Percentiles rank a stretch among this genome's conserved stretches.
Conservation (phyloP, 1,140 invertebrate genomes). For the Pinna nobilis region DNA sequence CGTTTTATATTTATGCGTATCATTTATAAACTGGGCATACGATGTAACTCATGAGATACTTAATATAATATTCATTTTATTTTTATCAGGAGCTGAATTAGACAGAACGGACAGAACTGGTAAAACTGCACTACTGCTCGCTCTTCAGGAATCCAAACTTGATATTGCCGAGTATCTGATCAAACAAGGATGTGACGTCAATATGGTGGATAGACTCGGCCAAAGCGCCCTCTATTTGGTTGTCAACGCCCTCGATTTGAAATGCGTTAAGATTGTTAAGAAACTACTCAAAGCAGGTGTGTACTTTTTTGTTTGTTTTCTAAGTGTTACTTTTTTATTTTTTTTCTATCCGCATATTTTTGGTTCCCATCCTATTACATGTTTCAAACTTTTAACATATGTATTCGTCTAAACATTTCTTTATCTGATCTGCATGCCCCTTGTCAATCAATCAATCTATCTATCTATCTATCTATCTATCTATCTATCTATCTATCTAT, state of each 20-base stretch:
- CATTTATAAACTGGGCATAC: neutral
- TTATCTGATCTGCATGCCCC: too few relatives aligned
- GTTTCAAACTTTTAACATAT: too few relatives aligned
- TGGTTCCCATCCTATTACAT: too few relatives aligned
- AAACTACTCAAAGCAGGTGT: constrained; percentile 30
- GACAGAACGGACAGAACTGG: constrained; percentile 21
- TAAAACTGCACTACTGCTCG: constrained; percentile 20
- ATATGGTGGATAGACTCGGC: constrained; percentile 11
- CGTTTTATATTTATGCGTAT: neutral
- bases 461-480: too few relatives aligned
- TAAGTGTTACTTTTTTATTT: neutral
- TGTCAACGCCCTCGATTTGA: constrained; percentile 3
- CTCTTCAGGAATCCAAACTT: constrained; percentile 11
- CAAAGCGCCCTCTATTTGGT: constrained; percentile 26
- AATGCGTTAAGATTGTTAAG: constrained; percentile 13
- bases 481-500: too few relatives aligned
- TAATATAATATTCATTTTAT: neutral
- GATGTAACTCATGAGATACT: neutral
- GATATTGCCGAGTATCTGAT: constrained; percentile 27
- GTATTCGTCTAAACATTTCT: neutral
- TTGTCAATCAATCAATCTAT: too few relatives aligned
- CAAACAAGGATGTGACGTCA: constrained; percentile 28
- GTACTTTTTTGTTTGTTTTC: neutral
- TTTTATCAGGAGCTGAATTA: constrained; percentile 9
- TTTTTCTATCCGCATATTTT: too few relatives aligned